Conservation (phyloP, 92 coral and sea anemone species). For the Parazoanthus swiftii region DNA sequence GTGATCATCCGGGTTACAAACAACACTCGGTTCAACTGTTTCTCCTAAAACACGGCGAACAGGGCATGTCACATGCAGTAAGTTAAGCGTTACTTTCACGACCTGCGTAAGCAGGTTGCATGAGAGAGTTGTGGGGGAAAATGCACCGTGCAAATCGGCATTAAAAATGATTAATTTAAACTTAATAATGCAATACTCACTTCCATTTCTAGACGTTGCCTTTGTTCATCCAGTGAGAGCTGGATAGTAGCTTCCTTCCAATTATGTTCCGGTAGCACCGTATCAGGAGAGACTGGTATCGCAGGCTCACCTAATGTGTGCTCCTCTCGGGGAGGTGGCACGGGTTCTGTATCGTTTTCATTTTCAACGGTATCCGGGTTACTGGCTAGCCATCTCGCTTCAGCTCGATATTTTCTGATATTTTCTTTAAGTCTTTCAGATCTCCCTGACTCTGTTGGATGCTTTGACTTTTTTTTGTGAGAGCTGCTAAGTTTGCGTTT, state of each 20-base stretch:
- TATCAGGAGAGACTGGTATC: conserved; percentile 19
- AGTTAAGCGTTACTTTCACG: neutral
- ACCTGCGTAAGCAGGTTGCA: too few relatives aligned
- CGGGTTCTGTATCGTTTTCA: conserved; percentile 51
- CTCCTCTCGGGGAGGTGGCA: conserved; percentile 2
- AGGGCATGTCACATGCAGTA: neutral
- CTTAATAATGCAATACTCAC: conserved; percentile 24
- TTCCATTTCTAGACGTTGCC: conserved; percentile 60
- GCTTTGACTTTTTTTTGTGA: conserved; percentile 43
- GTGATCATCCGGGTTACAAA: conserved; percentile 83
- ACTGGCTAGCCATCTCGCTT: conserved; percentile 69
- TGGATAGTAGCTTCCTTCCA: conserved; percentile 39
- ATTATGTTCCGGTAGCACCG: conserved; percentile 1
- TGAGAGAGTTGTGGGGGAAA: too few relatives aligned
- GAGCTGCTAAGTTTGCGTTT: conserved; percentile 61
- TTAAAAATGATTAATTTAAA: too few relatives aligned
- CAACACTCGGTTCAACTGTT: conserved; percentile 69
- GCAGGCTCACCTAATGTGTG: conserved; percentile 5
- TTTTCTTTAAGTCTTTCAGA: conserved; percentile 83
- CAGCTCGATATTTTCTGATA: conserved; percentile 74
- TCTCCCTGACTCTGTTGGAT: conserved; percentile 49
- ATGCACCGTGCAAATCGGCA: too few relatives aligned
- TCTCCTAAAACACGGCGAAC: conserved; percentile 54
- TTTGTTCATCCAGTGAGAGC: conserved; percentile 52
- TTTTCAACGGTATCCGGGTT: conserved; percentile 57